Base-by-base conservation (phyloP, 1,140 invertebrate species). In the Sipha flava region DNA sequence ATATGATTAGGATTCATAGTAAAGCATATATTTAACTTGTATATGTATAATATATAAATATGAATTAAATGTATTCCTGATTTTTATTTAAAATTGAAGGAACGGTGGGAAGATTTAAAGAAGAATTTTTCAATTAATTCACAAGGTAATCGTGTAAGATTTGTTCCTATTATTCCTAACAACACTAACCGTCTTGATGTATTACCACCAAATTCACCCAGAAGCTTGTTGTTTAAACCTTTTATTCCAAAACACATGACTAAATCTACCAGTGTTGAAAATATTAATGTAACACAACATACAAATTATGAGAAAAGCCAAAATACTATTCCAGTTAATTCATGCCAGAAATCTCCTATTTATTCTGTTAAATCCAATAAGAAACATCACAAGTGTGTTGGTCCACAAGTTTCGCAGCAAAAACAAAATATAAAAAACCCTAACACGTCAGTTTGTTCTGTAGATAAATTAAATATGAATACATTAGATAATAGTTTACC, bases 81-180 rank as follows among this genome's bases (percentile, higher is more conserved):
- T 52, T 31, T 52, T 73, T 54, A 52, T 49, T 77, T 75, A 40
- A 26, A 54, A 77, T 77, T 77, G 14, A 77, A 77, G 73, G 73
- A 59, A 77, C 57, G 37, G 9, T 77, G 73, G 73, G 73, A 77
- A 77, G 52, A 77, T 77, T 77, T 77, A 59, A 77, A 77, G 49
- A 77, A 77, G 34, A 77, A 43, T 59, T 59, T 77, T 59, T 77
- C 21, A 59, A 59, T 77, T 59, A 77, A 77, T 29, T 52, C 73
- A 43, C 73, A 77, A 59, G 73, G 73, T 40, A 77, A 77, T 3
- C 26, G 73, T 43, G 73, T 77, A 7, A 26, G 73, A 40, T 77
- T 77, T 77, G 52, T 59, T 37, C 73, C 73, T 26, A 77, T 59
- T 43, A 16, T 59, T 77, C 49, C 73, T 18, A 77, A 57, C 34